A percentile compares a stretch with the other conserved stretches of the same genome.
phyloP scores from a whole-genome alignment of 2,797 vertebrate species.

The Clamator glandarius region DNA sequence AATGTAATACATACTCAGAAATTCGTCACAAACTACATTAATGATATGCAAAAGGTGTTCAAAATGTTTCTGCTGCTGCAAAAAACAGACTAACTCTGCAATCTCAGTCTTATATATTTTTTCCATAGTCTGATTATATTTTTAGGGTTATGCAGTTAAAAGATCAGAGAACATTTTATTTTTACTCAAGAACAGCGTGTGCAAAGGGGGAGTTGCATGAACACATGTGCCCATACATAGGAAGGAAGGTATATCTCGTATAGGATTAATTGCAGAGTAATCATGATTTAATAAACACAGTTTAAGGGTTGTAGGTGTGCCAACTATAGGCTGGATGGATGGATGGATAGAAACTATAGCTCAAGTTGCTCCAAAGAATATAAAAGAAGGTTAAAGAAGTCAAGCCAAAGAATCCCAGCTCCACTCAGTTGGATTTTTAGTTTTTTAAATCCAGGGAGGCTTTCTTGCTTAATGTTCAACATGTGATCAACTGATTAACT shows the following conservation, averaged over 20 bases:
- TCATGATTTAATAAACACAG: neutral
- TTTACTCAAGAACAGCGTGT: neutral
- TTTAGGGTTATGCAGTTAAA: neutral
- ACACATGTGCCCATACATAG: fast-evolving
- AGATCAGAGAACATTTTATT: neutral
- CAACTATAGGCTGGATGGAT: neutral
- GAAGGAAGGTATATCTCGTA: neutral
- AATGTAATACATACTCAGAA: neutral
- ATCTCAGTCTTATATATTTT: neutral
- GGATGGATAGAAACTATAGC: neutral
- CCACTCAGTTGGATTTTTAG: neutral
- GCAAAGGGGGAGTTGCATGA: too few species aligned
- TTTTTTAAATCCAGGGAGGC: neutral
- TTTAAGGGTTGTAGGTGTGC: neutral
- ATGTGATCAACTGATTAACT: neutral
- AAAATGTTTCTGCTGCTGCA: neutral
- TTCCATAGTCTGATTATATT: neutral
- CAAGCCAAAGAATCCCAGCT: neutral
- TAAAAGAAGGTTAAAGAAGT: neutral
- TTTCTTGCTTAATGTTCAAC: neutral
- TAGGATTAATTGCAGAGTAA: neutral
- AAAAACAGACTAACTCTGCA: neutral
- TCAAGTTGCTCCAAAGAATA: neutral
- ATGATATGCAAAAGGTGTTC: neutral
- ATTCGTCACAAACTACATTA: neutral